Percentiles rank a stretch among this genome's conserved stretches.
Evolutionary conservation across 2,113 vertebrate species (phyloP).

Genomic region (Electrona antarctica): DNA sequence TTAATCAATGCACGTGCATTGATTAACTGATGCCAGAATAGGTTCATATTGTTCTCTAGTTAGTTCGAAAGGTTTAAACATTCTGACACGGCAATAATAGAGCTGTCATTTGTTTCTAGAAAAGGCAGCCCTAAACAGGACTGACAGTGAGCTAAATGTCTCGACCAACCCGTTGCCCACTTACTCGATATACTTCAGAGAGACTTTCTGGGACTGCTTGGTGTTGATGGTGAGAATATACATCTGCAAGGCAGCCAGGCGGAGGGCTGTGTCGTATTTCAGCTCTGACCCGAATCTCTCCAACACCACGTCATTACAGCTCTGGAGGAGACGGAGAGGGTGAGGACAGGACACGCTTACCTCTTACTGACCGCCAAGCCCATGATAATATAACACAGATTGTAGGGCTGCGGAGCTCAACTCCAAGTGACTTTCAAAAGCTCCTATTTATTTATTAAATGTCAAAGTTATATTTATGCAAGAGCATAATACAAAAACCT

Average conservation of each 20-base stretch:
- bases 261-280: conserved; percentile 94
- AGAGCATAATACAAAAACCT: not conserved
- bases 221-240: conserved; percentile 96
- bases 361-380: conserved; percentile 15
- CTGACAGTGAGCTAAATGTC: too few relatives aligned
- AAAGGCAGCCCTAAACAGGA: too few relatives aligned
- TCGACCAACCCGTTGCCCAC: conserved; percentile 62
- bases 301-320: conserved; percentile 96
- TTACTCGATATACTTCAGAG: conserved; percentile 98
- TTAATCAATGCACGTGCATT: conserved; percentile 22
- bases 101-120: conserved; percentile 11
- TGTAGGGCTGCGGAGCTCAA: not conserved
- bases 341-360: conserved; percentile 21
- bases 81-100: not conserved
- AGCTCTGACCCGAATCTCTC: conserved; percentile 96
- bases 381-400: conserved; percentile 14
- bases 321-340: conserved; percentile 74
- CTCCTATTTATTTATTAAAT: too few relatives aligned
- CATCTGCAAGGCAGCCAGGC: conserved; percentile 96
- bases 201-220: conserved; percentile 97
- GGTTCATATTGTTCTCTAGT: too few relatives aligned
- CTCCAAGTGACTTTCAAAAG: too few relatives aligned
- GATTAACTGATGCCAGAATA: conserved; percentile 19
- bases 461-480: not conserved
- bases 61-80: not conserved